phyloP scores from a whole-genome alignment of 2,113 vertebrate genomes.

The Struthio camelus region DNA sequence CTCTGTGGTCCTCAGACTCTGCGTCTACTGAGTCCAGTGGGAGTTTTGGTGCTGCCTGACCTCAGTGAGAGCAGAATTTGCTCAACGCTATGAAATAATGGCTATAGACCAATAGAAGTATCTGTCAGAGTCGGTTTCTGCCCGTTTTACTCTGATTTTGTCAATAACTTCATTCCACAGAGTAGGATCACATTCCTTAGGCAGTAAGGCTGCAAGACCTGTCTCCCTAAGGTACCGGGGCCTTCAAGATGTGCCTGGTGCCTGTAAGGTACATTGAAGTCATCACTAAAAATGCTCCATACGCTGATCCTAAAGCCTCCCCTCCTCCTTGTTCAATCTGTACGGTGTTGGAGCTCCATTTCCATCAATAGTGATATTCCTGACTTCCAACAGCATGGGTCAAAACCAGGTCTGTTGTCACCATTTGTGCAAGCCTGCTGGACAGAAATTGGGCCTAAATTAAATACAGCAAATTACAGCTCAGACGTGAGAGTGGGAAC shows the following conservation, averaged over 20 bases:
- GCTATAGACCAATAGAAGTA: neutral
- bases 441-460: neutral
- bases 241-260: neutral
- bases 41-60: neutral
- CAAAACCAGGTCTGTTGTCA: neutral
- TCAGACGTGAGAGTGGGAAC: neutral
- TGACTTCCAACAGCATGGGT: neutral
- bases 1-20: neutral
- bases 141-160: too few relatives aligned
- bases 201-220: neutral
- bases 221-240: fast-evolving
- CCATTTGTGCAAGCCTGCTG: neutral
- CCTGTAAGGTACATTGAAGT: neutral
- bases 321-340: neutral
- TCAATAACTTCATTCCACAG: too few relatives aligned
- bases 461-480: neutral
- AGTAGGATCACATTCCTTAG: neutral
- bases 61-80: neutral
- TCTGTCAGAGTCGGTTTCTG: neutral
- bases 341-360: neutral
- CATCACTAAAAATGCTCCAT: neutral
- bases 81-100: neutral
- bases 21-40: neutral
- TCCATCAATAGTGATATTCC: neutral
- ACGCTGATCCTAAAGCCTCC: fast-evolving